phyloP scores from a whole-genome alignment of 2,797 vertebrate species.

The Periparus ater region DNA sequence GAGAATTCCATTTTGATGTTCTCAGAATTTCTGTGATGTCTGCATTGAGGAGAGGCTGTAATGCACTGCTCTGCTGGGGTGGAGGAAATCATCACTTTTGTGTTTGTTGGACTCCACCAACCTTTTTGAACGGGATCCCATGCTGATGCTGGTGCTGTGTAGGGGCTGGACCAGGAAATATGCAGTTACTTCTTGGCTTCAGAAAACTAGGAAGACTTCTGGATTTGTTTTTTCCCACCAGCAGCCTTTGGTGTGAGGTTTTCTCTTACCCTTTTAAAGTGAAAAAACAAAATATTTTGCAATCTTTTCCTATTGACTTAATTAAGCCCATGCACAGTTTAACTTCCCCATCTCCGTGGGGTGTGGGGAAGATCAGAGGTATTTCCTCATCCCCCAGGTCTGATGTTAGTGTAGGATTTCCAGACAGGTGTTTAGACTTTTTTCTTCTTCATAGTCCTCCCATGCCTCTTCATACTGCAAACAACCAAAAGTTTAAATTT shows the following conservation, averaged over 20 bases:
- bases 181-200: background rate
- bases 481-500: background rate
- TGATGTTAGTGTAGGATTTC: background rate
- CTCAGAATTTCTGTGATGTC: background rate
- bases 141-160: background rate
- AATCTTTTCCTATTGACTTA: background rate
- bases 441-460: background rate
- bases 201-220: background rate
- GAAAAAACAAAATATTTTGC: background rate
- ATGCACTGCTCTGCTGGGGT: background rate
- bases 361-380: background rate
- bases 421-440: background rate
- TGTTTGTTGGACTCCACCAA: background rate
- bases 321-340: background rate
- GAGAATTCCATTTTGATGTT: background rate
- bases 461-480: background rate
- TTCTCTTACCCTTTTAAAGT: background rate
- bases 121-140: conserved; percentile 6
- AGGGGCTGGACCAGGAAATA: background rate
- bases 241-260: background rate
- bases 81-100: background rate
- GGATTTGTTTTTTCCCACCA: background rate
- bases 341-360: background rate
- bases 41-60: background rate
- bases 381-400: background rate